Conservation (phyloP, 1,140 invertebrate species). For the Penaeus indicus region DNA sequence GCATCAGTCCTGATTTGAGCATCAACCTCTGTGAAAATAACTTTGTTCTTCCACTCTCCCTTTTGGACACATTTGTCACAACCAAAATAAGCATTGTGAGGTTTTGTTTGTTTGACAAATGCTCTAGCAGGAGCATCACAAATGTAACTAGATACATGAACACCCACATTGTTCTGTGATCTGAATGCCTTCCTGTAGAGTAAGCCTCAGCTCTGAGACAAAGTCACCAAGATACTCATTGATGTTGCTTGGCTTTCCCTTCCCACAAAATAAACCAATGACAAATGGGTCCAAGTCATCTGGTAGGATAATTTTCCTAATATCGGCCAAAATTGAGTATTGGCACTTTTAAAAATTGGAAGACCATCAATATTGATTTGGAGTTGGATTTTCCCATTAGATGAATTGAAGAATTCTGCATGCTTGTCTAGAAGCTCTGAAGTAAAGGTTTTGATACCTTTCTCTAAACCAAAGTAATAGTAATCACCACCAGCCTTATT, state of each 20-base stretch:
- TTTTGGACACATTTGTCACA: constrained; percentile 34
- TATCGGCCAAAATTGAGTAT: constrained; percentile 30
- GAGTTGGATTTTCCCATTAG: no score
- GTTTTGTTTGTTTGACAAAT: constrained; percentile 21
- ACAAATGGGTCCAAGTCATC: background rate
- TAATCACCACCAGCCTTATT: no score
- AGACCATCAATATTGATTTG: no score
- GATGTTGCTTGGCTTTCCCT: background rate
- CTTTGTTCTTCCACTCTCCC: background rate
- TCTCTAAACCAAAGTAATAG: no score
- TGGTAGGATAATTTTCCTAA: constrained; percentile 2
- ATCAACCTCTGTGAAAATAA: background rate
- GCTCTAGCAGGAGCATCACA: constrained; percentile 34
- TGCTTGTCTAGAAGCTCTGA: no score
- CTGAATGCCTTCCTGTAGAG: constrained; percentile 1
- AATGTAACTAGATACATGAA: constrained; percentile 18
- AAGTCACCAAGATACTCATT: background rate
- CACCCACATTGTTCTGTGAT: background rate
- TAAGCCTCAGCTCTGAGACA: constrained; percentile 2
- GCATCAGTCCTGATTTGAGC: background rate
- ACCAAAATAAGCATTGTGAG: no score
- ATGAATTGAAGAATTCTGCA: no score
- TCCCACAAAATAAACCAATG: constrained; percentile 29
- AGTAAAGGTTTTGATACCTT: no score
- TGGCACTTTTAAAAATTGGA: no score